Evolutionary conservation across 2,888 invertebrate genomes (phyloP), one percentile per base, ranked within the genome.

Genomic region (Ectemnius lituratus): DNA sequence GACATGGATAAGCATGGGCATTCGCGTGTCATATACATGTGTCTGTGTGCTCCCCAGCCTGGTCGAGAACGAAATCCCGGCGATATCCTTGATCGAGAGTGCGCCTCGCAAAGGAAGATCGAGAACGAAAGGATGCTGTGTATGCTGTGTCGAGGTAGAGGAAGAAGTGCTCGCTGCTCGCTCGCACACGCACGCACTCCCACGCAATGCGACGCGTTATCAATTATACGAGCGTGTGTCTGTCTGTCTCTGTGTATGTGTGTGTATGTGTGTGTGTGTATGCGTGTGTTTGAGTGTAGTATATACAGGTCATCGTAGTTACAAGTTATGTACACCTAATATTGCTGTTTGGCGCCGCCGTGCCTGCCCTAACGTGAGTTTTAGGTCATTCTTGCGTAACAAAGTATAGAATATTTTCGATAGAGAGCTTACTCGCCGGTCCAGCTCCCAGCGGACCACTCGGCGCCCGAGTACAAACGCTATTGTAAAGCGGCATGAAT

Each of bases 291-390:
- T 2, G 23, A 23, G 23, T 81, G 73, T 76, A 75, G 76, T 76
- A 82, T 81, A 75, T 80, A 84, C 80, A 77, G 68, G 72, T 75
- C 82, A 75, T 37, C 37, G 37, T 86, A 84, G 82, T 88, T 87
- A 87, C 86, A 87, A 84, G 84, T 75, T 89, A 88, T 90, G 85
- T 89, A 89, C 88, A 90, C 81, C 87, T 89, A 90, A 85, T 90
- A 90, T 90, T 90, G 89, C 90, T 89, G 86, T 89, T 90, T 89
- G 88, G 87, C 37, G 37, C 88, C 88, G 84, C 77, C 83, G 77
- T 82, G 79, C 82, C 83, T 85, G 85, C 83, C 87, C 74, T 83
- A 37, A 80, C 77, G 61, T 79, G 79, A 81, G 74, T 73, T 37
- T 77, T 79, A 81, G 76, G 79, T 76, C 82, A 81, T 79, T 62